A percentile compares a stretch with the other conserved stretches of the same genome.
Conservation (phyloP, 2,113 vertebrate species). For the Tetrax tetrax region DNA sequence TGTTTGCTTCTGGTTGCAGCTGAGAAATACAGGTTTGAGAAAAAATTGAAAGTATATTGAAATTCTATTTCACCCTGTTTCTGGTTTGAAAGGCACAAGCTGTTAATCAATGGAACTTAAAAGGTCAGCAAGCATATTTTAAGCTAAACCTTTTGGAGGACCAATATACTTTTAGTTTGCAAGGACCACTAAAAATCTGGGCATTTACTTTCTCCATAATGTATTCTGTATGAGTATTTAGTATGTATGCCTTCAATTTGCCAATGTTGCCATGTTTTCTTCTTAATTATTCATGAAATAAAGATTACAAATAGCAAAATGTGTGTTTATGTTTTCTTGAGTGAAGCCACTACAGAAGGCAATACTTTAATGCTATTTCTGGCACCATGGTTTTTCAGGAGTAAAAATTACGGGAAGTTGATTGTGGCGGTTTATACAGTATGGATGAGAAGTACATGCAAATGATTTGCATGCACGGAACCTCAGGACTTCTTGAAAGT, state of each 20-base stretch:
- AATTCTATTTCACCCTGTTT: background rate
- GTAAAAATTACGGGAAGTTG: background rate
- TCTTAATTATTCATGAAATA: constrained; percentile 67
- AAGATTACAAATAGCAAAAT: constrained; percentile 31
- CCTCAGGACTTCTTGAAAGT: background rate
- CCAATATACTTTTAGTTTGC: constrained; percentile 59
- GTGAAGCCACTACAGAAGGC: background rate
- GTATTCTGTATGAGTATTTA: constrained; percentile 69
- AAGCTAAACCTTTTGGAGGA: constrained; percentile 57
- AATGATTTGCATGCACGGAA: background rate
- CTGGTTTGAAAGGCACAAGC: constrained; percentile 16
- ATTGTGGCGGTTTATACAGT: background rate
- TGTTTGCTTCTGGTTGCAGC: background rate
- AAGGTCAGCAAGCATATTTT: constrained; percentile 1
- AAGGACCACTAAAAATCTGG: constrained; percentile 60
- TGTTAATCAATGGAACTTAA: background rate
- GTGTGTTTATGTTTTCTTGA: constrained; percentile 20
- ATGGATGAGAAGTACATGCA: background rate
- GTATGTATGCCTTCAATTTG: constrained; percentile 68
- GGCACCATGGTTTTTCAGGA: background rate
- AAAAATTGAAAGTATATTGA: background rate
- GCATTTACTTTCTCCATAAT: constrained; percentile 66
- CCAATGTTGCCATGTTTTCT: constrained; percentile 64
- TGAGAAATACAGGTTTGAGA: background rate
- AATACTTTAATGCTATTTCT: background rate